phyloP scores from a whole-genome alignment of 92 coral and sea anemone species.

The Epizoanthus ramosus region DNA sequence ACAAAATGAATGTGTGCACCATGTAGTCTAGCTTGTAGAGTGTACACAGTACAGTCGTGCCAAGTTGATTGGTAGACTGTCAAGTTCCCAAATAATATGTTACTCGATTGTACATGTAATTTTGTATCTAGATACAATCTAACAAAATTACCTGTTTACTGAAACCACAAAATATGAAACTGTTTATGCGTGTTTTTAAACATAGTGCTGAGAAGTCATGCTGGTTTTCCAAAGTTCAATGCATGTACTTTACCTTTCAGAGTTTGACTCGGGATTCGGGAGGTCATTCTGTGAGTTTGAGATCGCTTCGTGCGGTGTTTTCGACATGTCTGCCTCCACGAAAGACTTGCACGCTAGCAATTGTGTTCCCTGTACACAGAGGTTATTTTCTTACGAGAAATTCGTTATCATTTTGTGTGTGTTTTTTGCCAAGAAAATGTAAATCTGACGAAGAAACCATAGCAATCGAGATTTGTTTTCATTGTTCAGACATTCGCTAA shows the following conservation, averaged over 20 bases:
- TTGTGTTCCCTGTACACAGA: background rate
- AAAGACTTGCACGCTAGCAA: background rate
- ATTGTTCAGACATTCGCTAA: background rate
- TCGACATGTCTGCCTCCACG: constrained; percentile 11
- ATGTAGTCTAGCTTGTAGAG: too few species aligned
- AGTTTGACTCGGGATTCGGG: background rate
- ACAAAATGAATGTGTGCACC: too few species aligned
- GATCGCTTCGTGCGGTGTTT: constrained; percentile 39
- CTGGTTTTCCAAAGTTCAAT: background rate
- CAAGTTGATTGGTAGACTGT: too few species aligned
- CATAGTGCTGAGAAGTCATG: background rate
- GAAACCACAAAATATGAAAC: too few species aligned
- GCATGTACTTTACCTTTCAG: background rate
- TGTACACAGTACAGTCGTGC: too few species aligned
- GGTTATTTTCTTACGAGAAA: background rate
- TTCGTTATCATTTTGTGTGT: background rate
- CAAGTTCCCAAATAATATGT: too few species aligned
- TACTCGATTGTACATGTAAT: too few species aligned
- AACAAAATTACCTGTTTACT: too few species aligned
- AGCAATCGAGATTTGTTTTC: constrained; percentile 14
- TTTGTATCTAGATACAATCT: too few species aligned
- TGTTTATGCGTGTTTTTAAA: too few species aligned
- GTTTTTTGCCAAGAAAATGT: background rate
- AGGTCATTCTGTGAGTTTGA: constrained; percentile 17
- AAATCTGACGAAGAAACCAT: constrained; percentile 32